These are phyloP conservation scores for Latrodectus geometricus DNA, from an alignment of 1,140 invertebrate species.

Conservation along the genomic window DNA sequence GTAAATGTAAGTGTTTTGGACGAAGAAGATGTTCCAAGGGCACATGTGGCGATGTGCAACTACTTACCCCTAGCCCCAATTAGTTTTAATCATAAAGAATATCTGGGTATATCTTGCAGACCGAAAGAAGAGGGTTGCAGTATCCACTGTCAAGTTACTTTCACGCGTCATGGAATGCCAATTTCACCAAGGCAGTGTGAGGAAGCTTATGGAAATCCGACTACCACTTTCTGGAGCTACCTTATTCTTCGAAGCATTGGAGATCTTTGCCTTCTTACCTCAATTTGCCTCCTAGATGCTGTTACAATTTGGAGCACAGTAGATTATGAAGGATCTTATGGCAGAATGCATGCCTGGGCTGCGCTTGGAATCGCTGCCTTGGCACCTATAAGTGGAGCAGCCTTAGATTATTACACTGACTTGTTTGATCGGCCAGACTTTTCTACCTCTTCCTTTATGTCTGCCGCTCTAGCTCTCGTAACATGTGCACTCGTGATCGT, in stretches of 20 bases:
- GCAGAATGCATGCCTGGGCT: slow-evolving; percentile 61
- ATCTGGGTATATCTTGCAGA: slow-evolving; percentile 62
- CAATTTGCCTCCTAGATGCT: slow-evolving; percentile 62
- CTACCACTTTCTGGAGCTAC: slow-evolving; percentile 63
- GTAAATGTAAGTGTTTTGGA: neutral
- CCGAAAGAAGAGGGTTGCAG: slow-evolving; percentile 56
- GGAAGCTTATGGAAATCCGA: slow-evolving; percentile 61
- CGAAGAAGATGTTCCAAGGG: slow-evolving; percentile 39
- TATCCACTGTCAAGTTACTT: slow-evolving; percentile 62
- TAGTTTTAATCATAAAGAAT: slow-evolving; percentile 57
- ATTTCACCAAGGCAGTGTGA: slow-evolving; percentile 61
- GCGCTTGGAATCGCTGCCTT: slow-evolving; percentile 60
- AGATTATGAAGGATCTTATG: slow-evolving; percentile 64
- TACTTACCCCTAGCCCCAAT: slow-evolving; percentile 61
- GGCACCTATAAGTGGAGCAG: slow-evolving; percentile 56
- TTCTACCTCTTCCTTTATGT: slow-evolving; percentile 61
- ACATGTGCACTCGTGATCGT: slow-evolving; percentile 59
- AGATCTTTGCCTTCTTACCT: slow-evolving; percentile 63
- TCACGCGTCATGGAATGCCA: slow-evolving; percentile 32
- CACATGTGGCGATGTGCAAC: slow-evolving; percentile 59
- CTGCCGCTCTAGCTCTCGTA: slow-evolving; percentile 63
- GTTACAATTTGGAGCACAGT: slow-evolving; percentile 61
- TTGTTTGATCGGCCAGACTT: slow-evolving; percentile 60
- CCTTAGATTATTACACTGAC: slow-evolving; percentile 62
- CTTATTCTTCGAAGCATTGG: slow-evolving; percentile 59